Percentiles rank a stretch among this genome's conserved stretches.
Evolutionary conservation across 2,888 invertebrate species (phyloP).

Genomic region (Rhamnusium bicolor): DNA sequence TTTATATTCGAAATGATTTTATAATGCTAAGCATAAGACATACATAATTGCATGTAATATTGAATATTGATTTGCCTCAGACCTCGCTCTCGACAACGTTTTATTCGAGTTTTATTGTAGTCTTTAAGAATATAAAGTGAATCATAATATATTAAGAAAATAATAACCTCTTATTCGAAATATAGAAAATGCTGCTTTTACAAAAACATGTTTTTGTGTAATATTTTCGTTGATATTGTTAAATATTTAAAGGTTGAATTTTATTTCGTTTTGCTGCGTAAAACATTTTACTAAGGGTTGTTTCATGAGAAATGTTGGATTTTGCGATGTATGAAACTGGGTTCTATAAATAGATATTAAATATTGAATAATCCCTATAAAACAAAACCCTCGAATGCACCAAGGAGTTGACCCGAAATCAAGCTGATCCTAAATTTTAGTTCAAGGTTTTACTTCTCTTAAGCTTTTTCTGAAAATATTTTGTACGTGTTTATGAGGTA

Average conservation of each 20-base stretch:
- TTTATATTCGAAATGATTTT: background rate
- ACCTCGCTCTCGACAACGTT: background rate
- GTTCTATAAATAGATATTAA: no score
- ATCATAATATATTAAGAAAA: constrained; percentile 7
- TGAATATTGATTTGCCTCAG: constrained; percentile 10
- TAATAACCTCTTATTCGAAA: background rate
- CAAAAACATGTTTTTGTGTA: background rate
- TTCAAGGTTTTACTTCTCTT: no score
- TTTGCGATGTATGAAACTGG: no score
- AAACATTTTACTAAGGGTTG: no score
- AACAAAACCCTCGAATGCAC: no score
- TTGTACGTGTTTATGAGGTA: no score
- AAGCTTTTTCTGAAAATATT: no score
- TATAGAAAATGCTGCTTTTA: background rate
- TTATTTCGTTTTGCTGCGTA: no score
- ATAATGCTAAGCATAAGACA: background rate
- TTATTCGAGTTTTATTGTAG: background rate
- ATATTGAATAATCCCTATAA: no score
- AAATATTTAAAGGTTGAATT: background rate
- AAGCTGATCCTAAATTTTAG: no score
- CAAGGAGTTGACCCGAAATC: no score
- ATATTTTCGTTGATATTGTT: background rate
- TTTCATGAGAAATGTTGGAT: no score
- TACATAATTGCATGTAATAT: constrained; percentile 9
- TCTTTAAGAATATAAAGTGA: constrained; percentile 3